Percentiles rank a stretch among this genome's conserved stretches.
Evolutionary conservation across 2,888 invertebrate species (phyloP).

Genomic region (Drosophila emarginata): DNA sequence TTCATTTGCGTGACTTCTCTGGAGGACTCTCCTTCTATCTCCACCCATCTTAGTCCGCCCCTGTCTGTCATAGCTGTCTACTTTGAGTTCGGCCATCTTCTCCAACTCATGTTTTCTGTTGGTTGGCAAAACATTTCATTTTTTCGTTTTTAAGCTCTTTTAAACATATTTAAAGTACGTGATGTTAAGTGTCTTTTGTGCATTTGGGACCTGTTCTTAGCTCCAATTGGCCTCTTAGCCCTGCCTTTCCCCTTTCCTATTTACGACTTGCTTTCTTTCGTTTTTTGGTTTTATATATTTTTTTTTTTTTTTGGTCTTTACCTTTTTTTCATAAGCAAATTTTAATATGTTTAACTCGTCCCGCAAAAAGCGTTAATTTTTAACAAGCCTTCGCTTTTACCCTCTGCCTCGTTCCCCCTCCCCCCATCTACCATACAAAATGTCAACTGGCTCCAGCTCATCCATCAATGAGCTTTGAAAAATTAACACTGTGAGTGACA

Average conservation of each 20-base stretch:
- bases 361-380: conserved; percentile 69
- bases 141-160: conserved; percentile 68
- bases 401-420: background rate
- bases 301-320: conserved; percentile 22
- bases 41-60: background rate
- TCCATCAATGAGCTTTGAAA: conserved; percentile 77
- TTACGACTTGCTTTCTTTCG: background rate
- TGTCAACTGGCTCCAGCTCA: conserved; percentile 71
- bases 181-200: conserved; percentile 70
- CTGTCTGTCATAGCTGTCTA: conserved; percentile 5
- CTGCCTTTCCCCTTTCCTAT: background rate
- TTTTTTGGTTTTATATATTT: no score
- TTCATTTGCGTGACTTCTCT: no score
- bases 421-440: conserved; percentile 60
- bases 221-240: background rate
- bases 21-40: background rate
- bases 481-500: conserved; percentile 74
- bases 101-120: conserved; percentile 10
- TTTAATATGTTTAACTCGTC: conserved; percentile 78
- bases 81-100: conserved; percentile 16
- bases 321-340: conserved; percentile 71
- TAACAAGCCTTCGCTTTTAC: conserved; percentile 49
- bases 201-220: conserved; percentile 39
- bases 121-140: conserved; percentile 54
- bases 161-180: conserved; percentile 78